These are phyloP conservation scores for Oncopodura yosiiana DNA, from an alignment of 1,140 invertebrate genomes.

Conservation along the genomic window DNA sequence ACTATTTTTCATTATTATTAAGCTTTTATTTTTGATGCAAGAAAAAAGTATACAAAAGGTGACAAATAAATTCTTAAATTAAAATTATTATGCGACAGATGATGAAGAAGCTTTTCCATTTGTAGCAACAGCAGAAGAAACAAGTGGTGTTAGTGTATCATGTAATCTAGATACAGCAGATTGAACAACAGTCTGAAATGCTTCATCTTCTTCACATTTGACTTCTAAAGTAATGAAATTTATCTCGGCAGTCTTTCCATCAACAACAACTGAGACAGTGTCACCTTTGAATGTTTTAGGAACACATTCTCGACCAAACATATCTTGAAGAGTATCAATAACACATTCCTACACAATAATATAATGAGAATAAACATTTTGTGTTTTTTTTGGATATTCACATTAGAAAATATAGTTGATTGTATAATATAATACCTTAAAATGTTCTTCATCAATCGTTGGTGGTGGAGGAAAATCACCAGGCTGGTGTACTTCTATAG, in stretches of 20 bases:
- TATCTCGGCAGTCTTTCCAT: slow-evolving; percentile 74
- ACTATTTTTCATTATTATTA: no score
- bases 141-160: slow-evolving; percentile 63
- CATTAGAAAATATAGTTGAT: slow-evolving; percentile 8
- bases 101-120: no score
- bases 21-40: no score
- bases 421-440: slow-evolving; percentile 49
- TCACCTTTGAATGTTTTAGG: slow-evolving; percentile 89
- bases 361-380: slow-evolving; percentile 6
- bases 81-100: no score
- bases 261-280: slow-evolving; percentile 71
- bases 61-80: no score
- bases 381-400: not conserved
- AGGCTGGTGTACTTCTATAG: slow-evolving; percentile 48
- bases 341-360: slow-evolving; percentile 67
- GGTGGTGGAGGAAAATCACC: slow-evolving; percentile 50
- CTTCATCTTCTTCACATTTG: slow-evolving; percentile 65
- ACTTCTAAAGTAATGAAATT: slow-evolving; percentile 75
- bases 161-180: slow-evolving; percentile 76
- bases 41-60: no score
- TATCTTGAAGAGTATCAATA: slow-evolving; percentile 83
- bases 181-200: slow-evolving; percentile 70
- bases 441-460: slow-evolving; percentile 74
- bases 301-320: slow-evolving; percentile 91
- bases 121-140: no score